Evolutionary conservation across 2,113 vertebrate species (phyloP).

Genomic region (Delphinus delphis): DNA sequence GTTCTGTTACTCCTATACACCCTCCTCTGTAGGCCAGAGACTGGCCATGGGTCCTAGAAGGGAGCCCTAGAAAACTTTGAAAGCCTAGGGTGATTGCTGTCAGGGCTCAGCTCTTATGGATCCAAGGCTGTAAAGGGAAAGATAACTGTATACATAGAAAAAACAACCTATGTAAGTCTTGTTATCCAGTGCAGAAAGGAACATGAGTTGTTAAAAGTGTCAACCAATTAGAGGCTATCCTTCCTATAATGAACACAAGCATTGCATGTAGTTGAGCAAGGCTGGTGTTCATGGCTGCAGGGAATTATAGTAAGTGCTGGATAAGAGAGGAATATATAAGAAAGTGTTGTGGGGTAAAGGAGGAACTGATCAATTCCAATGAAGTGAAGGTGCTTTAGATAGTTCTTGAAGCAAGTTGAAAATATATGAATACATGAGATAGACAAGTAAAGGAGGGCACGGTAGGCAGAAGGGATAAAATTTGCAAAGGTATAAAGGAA

Average conservation of each 20-base stretch:
- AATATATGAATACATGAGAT: neutral
- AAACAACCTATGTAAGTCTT: neutral
- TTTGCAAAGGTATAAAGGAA: neutral
- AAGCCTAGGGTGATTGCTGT: neutral
- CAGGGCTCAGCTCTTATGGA: neutral
- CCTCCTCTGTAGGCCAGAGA: neutral
- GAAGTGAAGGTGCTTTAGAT: neutral
- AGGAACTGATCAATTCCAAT: neutral
- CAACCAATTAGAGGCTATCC: neutral
- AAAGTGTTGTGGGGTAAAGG: neutral
- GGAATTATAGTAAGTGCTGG: neutral
- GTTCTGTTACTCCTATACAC: neutral
- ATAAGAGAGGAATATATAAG: neutral
- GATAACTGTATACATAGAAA: neutral
- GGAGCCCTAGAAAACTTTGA: neutral
- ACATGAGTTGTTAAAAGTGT: neutral
- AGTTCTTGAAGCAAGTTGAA: neutral
- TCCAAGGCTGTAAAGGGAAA: neutral
- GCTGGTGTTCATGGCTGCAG: neutral
- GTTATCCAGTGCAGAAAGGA: neutral
- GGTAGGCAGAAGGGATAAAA: neutral
- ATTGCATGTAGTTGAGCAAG: neutral
- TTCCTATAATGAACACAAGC: neutral
- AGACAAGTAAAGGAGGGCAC: neutral
- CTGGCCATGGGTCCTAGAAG: neutral